phyloP scores from a whole-genome alignment of 2,888 invertebrate genomes.

The Drosophila algonquin region DNA sequence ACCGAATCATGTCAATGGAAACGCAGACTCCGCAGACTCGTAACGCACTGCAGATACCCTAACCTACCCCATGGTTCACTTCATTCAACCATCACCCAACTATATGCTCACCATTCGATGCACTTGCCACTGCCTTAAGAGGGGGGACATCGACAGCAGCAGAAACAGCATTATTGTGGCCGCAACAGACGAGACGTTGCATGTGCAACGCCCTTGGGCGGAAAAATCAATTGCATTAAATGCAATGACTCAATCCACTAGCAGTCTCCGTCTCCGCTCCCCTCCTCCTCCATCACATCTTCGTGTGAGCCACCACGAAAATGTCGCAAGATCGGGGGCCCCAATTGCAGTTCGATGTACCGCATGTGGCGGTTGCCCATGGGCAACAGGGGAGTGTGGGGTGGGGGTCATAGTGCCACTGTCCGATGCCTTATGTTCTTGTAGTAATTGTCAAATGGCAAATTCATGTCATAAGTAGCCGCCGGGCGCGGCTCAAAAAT shows the following conservation, averaged over 20 bases:
- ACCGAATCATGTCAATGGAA: conserved; percentile 31
- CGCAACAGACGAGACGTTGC: conserved; percentile 11
- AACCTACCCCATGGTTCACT: not conserved
- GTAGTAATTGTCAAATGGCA: conserved; percentile 71
- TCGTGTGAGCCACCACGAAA: conserved; percentile 23
- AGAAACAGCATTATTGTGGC: not conserved
- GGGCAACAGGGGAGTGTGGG: conserved; percentile 41
- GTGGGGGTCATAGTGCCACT: conserved; percentile 10
- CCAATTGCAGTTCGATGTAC: conserved; percentile 66
- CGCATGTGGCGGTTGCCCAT: conserved; percentile 57
- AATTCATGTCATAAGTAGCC: conserved; percentile 79
- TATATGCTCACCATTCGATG: no score
- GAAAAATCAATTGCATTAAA: conserved; percentile 73
- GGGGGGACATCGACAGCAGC: not conserved
- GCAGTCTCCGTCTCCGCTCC: conserved; percentile 15
- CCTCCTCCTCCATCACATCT: conserved; percentile 7
- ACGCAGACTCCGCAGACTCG: not conserved
- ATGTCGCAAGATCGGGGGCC: conserved; percentile 51
- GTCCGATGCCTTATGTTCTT: conserved; percentile 35
- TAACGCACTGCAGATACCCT: not conserved
- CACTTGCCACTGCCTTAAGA: not conserved
- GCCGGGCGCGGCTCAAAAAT: conserved; percentile 48
- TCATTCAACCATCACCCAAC: not conserved
- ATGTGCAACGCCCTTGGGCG: conserved; percentile 67
- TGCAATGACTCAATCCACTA: conserved; percentile 58